A percentile compares a stretch with the other conserved stretches of the same genome.
Conservation (phyloP, 2,888 invertebrate species). For the Crematogaster levior region DNA sequence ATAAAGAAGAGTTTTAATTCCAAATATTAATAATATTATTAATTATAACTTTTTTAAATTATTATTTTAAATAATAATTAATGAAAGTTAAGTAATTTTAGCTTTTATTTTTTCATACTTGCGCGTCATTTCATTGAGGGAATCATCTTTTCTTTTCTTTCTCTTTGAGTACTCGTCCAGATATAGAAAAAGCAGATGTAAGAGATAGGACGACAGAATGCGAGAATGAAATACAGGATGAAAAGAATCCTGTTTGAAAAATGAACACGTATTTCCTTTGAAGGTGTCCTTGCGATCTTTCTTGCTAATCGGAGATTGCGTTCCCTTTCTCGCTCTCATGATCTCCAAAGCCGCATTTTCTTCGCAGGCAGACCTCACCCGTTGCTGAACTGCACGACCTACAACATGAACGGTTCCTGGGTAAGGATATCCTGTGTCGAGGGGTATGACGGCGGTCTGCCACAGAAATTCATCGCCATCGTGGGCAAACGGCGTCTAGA, state of each 20-base stretch:
- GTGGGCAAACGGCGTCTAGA: conserved; percentile 81
- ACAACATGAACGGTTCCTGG: conserved; percentile 94
- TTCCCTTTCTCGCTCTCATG: background rate
- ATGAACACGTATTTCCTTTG: conserved; percentile 25
- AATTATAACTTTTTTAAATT: background rate
- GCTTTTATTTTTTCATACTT: background rate
- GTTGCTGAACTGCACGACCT: conserved; percentile 94
- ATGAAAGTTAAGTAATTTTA: background rate
- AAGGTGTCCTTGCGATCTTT: background rate
- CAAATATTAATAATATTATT: background rate
- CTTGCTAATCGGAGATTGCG: background rate
- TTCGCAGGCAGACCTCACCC: conserved; percentile 94
- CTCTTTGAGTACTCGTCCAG: background rate
- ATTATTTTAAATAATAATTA: background rate
- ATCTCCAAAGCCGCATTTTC: conserved; percentile 58
- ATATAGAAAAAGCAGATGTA: background rate
- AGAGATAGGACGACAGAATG: background rate
- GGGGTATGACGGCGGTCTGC: conserved; percentile 95
- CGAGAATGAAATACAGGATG: background rate
- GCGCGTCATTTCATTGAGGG: background rate
- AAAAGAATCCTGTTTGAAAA: conserved; percentile 11
- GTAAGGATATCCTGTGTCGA: conserved; percentile 95
- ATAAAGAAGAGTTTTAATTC: background rate
- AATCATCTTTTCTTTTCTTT: background rate
- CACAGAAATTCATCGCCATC: conserved; percentile 92